Evolutionary conservation across 2,888 invertebrate species (phyloP).

Genomic region (Andrena chrysosceles): DNA sequence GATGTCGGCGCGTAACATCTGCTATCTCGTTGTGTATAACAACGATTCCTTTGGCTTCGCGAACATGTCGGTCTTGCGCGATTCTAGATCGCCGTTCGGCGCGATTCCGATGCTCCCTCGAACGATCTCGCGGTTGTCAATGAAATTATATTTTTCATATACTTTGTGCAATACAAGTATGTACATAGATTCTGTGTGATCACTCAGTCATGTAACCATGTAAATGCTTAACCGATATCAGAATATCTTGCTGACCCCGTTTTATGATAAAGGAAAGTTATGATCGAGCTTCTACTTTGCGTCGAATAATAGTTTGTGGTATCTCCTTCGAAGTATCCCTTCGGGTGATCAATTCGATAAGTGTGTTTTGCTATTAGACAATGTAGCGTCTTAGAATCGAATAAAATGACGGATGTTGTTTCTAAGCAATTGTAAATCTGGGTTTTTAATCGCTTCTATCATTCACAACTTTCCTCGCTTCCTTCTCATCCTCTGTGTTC

Average conservation of each 20-base stretch:
- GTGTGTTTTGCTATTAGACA: not conserved
- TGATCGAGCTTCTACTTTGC: not conserved
- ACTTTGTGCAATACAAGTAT: not conserved
- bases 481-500: no score
- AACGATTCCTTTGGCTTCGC: conserved; percentile 45
- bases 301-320: not conserved
- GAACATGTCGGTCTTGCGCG: conserved; percentile 46
- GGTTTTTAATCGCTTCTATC: no score
- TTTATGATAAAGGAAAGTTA: not conserved
- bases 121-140: not conserved
- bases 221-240: conserved; percentile 4
- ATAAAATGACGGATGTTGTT: no score
- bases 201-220: not conserved
- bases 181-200: not conserved
- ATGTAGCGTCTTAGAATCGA: not conserved
- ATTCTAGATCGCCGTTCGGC: conserved; percentile 17
- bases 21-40: conserved; percentile 59
- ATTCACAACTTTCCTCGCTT: no score
- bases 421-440: no score
- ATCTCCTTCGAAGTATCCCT: not conserved
- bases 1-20: conserved; percentile 77
- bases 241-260: conserved; percentile 15
- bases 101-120: not conserved
- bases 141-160: not conserved
- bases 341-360: not conserved